These are phyloP conservation scores for Tachystola acroxantha DNA, from an alignment of 2,888 invertebrate genomes.

Conservation along the genomic window DNA sequence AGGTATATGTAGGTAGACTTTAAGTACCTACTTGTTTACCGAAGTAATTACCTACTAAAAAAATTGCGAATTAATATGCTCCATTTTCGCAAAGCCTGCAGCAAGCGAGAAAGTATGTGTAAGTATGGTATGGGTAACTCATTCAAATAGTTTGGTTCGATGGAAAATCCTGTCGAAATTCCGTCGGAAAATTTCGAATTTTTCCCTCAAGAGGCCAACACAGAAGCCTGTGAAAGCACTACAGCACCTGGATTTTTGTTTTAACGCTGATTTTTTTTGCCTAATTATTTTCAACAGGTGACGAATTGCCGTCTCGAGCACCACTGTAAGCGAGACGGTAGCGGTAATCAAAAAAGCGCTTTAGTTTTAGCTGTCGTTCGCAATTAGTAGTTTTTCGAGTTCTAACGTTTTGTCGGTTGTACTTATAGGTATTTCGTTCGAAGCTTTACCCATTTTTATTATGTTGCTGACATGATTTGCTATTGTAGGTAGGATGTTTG, in stretches of 20 bases:
- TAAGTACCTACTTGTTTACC: too few relatives aligned
- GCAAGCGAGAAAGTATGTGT: too few relatives aligned
- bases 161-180: slow-evolving; percentile 47
- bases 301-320: slow-evolving; percentile 73
- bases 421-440: too few relatives aligned
- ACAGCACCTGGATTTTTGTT: slow-evolving; percentile 71
- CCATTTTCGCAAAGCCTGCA: too few relatives aligned
- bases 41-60: too few relatives aligned
- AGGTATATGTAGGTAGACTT: too few relatives aligned
- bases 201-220: slow-evolving; percentile 55
- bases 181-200: slow-evolving; percentile 41
- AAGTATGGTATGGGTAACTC: slow-evolving; percentile 19
- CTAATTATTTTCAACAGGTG: slow-evolving; percentile 79
- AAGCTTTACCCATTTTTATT: too few relatives aligned
- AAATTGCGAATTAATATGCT: too few relatives aligned
- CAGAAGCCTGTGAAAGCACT: slow-evolving; percentile 55
- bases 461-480: too few relatives aligned
- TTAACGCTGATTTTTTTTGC: slow-evolving; percentile 73
- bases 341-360: slow-evolving; percentile 53
- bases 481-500: too few relatives aligned
- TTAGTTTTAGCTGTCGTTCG: slow-evolving; percentile 60
- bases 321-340: slow-evolving; percentile 56
- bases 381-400: slow-evolving; percentile 61
- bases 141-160: slow-evolving; percentile 43
- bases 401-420: background rate